A percentile compares a stretch with the other conserved stretches of the same genome.
phyloP scores from a whole-genome alignment of 1,140 invertebrate genomes.

The Argopecten irradians region DNA sequence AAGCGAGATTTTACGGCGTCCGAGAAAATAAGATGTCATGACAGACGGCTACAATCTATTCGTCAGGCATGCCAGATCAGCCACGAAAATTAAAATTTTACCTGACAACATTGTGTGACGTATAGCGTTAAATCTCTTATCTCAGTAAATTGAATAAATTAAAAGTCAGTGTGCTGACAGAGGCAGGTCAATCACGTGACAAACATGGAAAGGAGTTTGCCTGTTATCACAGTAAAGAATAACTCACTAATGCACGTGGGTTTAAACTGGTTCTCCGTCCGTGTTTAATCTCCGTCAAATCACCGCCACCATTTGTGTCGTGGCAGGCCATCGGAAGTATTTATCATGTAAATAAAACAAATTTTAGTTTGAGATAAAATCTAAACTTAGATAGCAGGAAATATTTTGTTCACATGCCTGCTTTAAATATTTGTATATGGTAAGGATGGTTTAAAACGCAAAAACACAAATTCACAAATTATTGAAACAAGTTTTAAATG shows the following conservation, averaged over 20 bases:
- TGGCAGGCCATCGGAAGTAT: not conserved
- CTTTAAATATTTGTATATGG: not conserved
- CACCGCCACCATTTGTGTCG: not conserved
- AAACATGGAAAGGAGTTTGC: not conserved
- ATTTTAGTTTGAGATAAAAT: not conserved
- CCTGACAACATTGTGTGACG: not conserved
- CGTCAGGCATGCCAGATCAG: not conserved
- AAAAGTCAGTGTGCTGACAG: not conserved
- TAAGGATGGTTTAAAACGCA: not conserved
- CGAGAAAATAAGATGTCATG: not conserved
- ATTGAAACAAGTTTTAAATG: too few relatives aligned
- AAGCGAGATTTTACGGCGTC: not conserved
- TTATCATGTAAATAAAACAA: conserved; percentile 19
- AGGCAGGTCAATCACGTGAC: not conserved
- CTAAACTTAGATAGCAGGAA: not conserved
- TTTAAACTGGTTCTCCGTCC: not conserved
- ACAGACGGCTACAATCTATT: not conserved
- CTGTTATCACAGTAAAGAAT: not conserved
- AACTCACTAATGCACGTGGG: not conserved
- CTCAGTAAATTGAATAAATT: not conserved
- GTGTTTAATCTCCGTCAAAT: conserved; percentile 10
- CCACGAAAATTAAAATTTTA: not conserved
- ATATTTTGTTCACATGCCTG: not conserved
- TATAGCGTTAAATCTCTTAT: conserved; percentile 18
- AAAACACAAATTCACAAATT: too few relatives aligned